A percentile compares a stretch with the other conserved stretches of the same genome.
Conservation (phyloP, 2,888 invertebrate species). For the Eupithecia insigniata region DNA sequence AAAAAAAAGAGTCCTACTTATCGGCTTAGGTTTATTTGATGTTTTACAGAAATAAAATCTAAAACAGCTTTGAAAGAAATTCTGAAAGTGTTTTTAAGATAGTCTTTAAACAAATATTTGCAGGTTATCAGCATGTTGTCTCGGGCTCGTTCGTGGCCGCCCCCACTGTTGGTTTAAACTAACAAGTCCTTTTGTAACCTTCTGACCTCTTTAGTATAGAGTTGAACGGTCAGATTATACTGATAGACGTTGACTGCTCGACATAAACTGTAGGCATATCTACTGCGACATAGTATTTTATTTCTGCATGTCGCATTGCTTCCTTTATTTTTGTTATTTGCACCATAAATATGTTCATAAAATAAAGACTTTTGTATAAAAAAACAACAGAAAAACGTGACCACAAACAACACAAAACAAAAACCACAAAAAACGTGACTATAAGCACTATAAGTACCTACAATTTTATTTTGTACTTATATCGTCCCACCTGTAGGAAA, state of each 20-base stretch:
- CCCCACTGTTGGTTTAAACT: conserved; percentile 13
- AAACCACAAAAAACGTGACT: no score
- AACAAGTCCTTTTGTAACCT: conserved; percentile 13
- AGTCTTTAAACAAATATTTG: conserved; percentile 22
- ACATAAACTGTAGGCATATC: not conserved
- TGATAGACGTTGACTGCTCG: not conserved
- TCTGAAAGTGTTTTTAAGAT: not conserved
- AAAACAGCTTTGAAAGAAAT: not conserved
- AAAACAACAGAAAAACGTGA: no score
- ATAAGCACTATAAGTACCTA: no score
- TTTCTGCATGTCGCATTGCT: no score
- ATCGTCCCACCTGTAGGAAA: no score
- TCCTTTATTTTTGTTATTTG: no score
- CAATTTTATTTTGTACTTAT: no score
- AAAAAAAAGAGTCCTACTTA: not conserved
- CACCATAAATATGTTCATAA: no score
- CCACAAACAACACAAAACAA: no score
- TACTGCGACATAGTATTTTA: no score
- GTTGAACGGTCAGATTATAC: conserved; percentile 6
- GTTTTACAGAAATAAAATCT: not conserved
- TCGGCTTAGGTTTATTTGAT: not conserved
- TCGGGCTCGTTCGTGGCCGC: conserved; percentile 9
- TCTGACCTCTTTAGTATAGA: conserved; percentile 6
- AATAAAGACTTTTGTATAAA: no score
- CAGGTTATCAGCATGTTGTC: conserved; percentile 19